phyloP scores from a whole-genome alignment of 2,113 vertebrate species.

The Nematolebias whitei region DNA sequence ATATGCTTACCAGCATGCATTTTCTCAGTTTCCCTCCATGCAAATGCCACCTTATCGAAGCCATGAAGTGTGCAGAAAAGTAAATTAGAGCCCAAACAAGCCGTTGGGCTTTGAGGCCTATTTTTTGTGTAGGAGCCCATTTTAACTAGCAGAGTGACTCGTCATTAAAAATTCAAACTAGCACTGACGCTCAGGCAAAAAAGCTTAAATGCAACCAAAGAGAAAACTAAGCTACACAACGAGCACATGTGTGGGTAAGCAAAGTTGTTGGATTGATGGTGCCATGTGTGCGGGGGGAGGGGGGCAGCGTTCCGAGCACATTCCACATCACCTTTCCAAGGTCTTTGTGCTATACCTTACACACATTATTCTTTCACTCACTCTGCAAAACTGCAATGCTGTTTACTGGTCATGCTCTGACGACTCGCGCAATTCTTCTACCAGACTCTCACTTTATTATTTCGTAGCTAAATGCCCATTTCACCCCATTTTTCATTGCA shows the following conservation, averaged over 20 bases:
- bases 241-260: not conserved
- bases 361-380: slow-evolving; percentile 53
- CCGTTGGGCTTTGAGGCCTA: slow-evolving; percentile 68
- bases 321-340: slow-evolving; percentile 53
- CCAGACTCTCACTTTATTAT: slow-evolving; percentile 31
- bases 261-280: slow-evolving; percentile 11
- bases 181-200: slow-evolving; percentile 56
- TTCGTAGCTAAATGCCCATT: slow-evolving; percentile 22
- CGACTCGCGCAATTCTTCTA: slow-evolving; percentile 33
- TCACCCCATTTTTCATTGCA: slow-evolving; percentile 32
- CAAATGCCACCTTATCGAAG: slow-evolving; percentile 28
- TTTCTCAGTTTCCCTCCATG: not conserved
- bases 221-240: slow-evolving; percentile 7
- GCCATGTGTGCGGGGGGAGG: not conserved
- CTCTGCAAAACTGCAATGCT: slow-evolving; percentile 41
- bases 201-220: slow-evolving; percentile 48
- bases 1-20: slow-evolving; percentile 20
- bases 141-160: slow-evolving; percentile 70
- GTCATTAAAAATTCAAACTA: slow-evolving; percentile 74
- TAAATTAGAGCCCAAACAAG: slow-evolving; percentile 66
- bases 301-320: slow-evolving; percentile 12
- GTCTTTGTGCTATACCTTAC: slow-evolving; percentile 42
- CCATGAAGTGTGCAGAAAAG: slow-evolving; percentile 68
- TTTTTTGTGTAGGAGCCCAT: slow-evolving; percentile 70
- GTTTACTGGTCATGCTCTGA: slow-evolving; percentile 56